Conservation (phyloP, 2,888 invertebrate genomes). For the Seira sanloemensis region DNA sequence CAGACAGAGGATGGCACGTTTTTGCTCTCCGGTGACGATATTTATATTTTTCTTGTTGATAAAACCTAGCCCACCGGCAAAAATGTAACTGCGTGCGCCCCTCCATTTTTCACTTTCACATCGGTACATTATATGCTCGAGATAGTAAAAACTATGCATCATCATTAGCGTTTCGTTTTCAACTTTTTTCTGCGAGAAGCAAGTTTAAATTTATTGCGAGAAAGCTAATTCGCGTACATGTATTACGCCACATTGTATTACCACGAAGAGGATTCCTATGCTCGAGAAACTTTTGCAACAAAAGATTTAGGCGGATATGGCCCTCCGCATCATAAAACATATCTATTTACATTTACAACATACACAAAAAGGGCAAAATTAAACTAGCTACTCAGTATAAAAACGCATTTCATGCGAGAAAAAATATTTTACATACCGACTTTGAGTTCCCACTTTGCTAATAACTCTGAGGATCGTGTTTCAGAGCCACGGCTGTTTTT, state of each 20-base stretch:
- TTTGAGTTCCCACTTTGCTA: constrained; percentile 25
- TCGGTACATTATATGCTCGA: neutral
- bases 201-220: no score
- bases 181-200: neutral
- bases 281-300: neutral
- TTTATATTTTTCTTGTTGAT: no score
- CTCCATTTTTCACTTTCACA: constrained; percentile 13
- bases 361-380: no score
- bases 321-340: no score
- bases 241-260: neutral
- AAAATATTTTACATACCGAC: constrained; percentile 26
- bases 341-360: no score
- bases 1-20: no score
- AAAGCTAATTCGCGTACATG: no score
- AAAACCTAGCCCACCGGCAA: no score
- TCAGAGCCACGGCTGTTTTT: neutral
- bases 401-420: no score
- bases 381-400: no score
- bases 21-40: no score
- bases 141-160: constrained; percentile 22
- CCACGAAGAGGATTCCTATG: neutral
- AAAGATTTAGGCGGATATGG: neutral
- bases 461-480: neutral
- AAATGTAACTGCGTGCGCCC: neutral
- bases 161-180: constrained; percentile 37